Evolutionary conservation across 2,113 vertebrate species (phyloP).

Genomic region (Oenanthe oenanthe): DNA sequence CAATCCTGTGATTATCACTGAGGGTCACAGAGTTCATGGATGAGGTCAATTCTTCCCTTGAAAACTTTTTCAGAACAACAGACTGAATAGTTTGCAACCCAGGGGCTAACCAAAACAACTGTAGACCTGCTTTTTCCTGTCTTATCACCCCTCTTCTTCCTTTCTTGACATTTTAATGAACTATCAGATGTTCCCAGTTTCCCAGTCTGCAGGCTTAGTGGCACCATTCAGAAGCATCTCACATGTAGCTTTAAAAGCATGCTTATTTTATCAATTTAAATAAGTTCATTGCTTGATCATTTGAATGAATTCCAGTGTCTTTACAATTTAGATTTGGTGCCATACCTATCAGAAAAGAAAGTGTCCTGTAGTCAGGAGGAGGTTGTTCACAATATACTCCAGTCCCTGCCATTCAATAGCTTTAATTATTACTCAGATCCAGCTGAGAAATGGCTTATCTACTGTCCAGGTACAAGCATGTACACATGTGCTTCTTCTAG

Average conservation of each 20-base stretch:
- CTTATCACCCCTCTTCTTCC: neutral
- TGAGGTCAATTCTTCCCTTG: constrained; percentile 1
- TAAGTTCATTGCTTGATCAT: neutral
- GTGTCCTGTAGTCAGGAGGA: neutral
- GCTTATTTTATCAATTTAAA: neutral
- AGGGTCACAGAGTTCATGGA: neutral
- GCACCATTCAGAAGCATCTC: neutral
- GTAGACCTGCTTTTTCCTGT: neutral
- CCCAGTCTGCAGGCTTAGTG: neutral
- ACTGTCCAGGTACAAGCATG: neutral
- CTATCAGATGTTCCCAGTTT: neutral
- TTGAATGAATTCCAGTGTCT: neutral
- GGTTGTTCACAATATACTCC: neutral
- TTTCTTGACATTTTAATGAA: neutral
- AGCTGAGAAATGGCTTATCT: neutral
- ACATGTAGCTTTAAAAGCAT: neutral
- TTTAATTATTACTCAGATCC: neutral
- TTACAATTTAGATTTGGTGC: neutral
- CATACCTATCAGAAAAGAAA: neutral
- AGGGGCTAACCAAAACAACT: neutral
- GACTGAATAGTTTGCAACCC: neutral
- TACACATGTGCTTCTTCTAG: neutral
- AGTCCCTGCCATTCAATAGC: neutral
- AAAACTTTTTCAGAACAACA: constrained; percentile 7
- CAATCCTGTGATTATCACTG: neutral